These are phyloP conservation scores for Probaryconus sp. DNA, from an alignment of 1,140 invertebrate genomes.

Conservation along the genomic window DNA sequence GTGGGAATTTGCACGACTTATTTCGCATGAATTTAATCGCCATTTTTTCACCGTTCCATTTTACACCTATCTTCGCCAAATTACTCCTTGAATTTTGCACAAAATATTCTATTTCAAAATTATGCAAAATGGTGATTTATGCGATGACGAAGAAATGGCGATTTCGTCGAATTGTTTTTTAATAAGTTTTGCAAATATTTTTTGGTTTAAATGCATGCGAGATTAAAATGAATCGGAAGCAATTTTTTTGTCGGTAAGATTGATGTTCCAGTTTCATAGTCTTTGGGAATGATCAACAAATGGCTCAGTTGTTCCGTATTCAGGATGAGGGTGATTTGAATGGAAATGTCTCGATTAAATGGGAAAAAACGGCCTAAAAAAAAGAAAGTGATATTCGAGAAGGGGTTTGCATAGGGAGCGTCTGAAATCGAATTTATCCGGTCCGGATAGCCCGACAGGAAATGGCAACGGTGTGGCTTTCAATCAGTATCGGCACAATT, in stretches of 20 bases:
- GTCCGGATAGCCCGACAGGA: conserved; percentile 39
- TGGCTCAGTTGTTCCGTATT: no score
- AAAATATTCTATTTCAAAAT: background rate
- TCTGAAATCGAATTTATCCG: conserved; percentile 64
- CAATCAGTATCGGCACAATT: conserved; percentile 66
- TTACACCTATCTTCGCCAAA: conserved; percentile 1
- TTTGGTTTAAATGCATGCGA: no score
- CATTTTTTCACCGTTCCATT: background rate
- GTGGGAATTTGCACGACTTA: conserved; percentile 30
- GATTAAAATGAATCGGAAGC: no score
- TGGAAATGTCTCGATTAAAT: conserved; percentile 38
- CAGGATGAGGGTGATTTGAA: conserved; percentile 9
- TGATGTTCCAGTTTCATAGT: no score
- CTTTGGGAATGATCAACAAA: no score
- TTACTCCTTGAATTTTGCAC: background rate
- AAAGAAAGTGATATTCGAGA: conserved; percentile 1
- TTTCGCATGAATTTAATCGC: conserved; percentile 24
- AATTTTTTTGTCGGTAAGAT: no score
- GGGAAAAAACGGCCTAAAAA: conserved; percentile 25
- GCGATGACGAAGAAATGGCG: no score
- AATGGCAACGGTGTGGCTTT: conserved; percentile 54
- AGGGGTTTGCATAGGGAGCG: conserved; percentile 31
- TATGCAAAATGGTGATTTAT: no score
- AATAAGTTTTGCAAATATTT: no score
- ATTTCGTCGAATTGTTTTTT: no score